A percentile compares a stretch with the other conserved stretches of the same genome.
Conservation (phyloP, 92 coral and sea anemone genomes). For the Anthopleura xanthogrammica region DNA sequence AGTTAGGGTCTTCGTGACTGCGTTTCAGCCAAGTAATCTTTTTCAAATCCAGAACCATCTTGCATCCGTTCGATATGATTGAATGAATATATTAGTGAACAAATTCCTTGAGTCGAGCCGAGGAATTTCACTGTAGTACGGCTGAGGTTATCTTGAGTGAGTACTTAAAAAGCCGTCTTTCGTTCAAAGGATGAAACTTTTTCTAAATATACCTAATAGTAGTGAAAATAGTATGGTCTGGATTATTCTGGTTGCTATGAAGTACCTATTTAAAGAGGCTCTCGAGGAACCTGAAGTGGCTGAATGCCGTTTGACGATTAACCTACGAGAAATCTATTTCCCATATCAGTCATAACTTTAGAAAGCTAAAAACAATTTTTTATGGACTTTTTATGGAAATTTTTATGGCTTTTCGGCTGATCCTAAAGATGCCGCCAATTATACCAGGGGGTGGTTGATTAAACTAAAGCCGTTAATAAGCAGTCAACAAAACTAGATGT, state of each 20-base stretch:
- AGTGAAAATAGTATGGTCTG: not conserved
- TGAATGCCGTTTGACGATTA: not conserved
- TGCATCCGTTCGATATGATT: not conserved
- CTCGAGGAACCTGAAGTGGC: not conserved
- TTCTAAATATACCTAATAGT: not conserved
- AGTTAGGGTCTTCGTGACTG: not conserved
- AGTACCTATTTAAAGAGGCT: not conserved
- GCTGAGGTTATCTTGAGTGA: not conserved
- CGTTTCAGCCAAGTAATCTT: not conserved
- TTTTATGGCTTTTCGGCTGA: too few relatives aligned
- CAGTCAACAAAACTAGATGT: too few relatives aligned
- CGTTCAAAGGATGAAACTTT: not conserved
- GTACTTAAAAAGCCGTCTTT: constrained; percentile 1
- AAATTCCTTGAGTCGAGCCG: not conserved
- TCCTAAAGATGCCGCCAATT: too few relatives aligned
- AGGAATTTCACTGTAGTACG: not conserved
- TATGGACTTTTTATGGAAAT: too few relatives aligned
- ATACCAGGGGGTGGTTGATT: too few relatives aligned
- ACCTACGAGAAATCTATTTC: not conserved
- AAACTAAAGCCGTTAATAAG: too few relatives aligned
- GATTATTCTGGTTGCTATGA: not conserved
- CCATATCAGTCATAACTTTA: not conserved
- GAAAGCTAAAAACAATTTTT: not conserved
- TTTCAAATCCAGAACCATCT: not conserved
- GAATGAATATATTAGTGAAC: not conserved